Conservation (phyloP, 2,888 invertebrate genomes). For the Tenthredo scrophulariae region DNA sequence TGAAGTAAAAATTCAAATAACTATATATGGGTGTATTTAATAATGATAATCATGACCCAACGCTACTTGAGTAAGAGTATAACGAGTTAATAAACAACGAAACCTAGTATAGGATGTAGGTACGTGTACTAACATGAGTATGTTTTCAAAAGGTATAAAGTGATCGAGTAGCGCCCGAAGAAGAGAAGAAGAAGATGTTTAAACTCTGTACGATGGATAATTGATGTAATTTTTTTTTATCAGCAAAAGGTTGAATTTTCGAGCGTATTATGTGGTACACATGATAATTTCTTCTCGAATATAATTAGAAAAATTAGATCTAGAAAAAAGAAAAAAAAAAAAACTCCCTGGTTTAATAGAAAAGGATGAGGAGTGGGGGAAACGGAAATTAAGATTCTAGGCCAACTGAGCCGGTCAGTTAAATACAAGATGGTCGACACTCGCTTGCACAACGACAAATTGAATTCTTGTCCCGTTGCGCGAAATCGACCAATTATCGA, state of each 20-base stretch:
- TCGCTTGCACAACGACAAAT: conserved; percentile 47
- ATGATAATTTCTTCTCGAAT: too few species aligned
- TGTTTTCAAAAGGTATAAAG: neutral
- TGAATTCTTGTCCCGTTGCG: conserved; percentile 49
- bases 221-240: neutral
- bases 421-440: conserved; percentile 48
- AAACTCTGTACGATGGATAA: neutral
- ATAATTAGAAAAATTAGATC: too few species aligned
- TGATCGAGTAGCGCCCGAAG: neutral
- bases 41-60: neutral
- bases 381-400: conserved; percentile 52
- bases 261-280: too few species aligned
- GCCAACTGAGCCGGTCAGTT: conserved; percentile 47
- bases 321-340: neutral
- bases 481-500: conserved; percentile 47
- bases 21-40: neutral
- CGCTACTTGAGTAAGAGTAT: neutral
- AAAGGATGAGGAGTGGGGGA: conserved; percentile 1
- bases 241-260: neutral
- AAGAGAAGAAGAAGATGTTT: neutral
- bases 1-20: conserved; percentile 1
- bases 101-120: neutral
- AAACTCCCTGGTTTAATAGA: neutral
- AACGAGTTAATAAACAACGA: conserved; percentile 14
- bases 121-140: neutral